These are phyloP conservation scores for Coregonus suidteri DNA, from an alignment of 2,797 vertebrate species.

Conservation along the genomic window DNA sequence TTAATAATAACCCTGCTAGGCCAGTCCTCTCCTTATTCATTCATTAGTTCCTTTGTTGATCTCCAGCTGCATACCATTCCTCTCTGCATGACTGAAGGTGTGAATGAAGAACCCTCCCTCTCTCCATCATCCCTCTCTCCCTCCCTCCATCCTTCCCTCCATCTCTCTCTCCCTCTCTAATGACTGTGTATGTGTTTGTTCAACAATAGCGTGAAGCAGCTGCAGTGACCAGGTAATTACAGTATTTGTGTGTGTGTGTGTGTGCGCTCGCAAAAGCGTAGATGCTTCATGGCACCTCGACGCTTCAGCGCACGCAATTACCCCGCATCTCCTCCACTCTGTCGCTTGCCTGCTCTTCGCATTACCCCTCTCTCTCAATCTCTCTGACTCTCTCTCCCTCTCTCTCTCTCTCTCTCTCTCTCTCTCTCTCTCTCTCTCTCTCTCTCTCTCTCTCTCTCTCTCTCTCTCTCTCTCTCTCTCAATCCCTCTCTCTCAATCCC, in stretches of 20 bases:
- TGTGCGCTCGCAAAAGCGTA: not conserved
- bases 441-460: not conserved
- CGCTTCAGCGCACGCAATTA: conserved; percentile 25
- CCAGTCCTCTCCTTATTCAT: not conserved
- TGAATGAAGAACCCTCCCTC: not conserved
- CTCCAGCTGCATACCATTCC: not conserved
- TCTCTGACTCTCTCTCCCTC: conserved; percentile 23
- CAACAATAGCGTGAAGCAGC: conserved; percentile 34
- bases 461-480: conserved; percentile 18
- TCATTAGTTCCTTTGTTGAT: not conserved
- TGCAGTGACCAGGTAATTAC: conserved; percentile 1
- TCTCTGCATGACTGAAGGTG: conserved; percentile 1
- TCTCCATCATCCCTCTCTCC: conserved; percentile 64
- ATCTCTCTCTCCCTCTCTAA: conserved; percentile 92
- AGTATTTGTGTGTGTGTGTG: no score
- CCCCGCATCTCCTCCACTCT: conserved; percentile 39
- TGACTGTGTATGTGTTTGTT: conserved; percentile 96
- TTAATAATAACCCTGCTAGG: not conserved
- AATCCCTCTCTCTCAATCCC: not conserved
- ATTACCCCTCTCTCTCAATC: conserved; percentile 31
- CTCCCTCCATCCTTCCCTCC: conserved; percentile 87
- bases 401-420: not conserved
- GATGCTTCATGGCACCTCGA: not conserved
- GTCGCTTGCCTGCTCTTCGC: conserved; percentile 51
- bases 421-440: conserved; percentile 42